phyloP scores from a whole-genome alignment of 2,888 invertebrate genomes.

The Allolobophora icterica region DNA sequence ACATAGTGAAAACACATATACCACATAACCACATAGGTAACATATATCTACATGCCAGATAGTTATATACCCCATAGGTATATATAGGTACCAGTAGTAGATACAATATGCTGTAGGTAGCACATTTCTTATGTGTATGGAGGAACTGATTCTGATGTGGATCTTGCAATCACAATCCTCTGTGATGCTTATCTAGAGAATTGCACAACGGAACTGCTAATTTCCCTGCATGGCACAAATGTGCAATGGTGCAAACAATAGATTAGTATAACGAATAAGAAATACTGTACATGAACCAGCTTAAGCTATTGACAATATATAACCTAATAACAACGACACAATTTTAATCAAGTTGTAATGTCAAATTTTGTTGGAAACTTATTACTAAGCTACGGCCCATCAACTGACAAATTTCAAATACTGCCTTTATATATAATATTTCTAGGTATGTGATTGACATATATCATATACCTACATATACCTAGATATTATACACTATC shows the following conservation, averaged over 20 bases:
- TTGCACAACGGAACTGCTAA: background rate
- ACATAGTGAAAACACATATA: conserved; percentile 17
- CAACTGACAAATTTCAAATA: conserved; percentile 14
- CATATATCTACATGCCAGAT: background rate
- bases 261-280: background rate
- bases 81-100: background rate
- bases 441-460: conserved; percentile 7
- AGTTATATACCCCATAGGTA: background rate
- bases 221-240: background rate
- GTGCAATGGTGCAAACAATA: background rate
- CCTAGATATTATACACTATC: conserved; percentile 11
- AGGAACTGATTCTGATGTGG: background rate
- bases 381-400: conserved; percentile 17
- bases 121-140: background rate
- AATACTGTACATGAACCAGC: background rate
- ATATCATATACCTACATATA: conserved; percentile 1
- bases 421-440: background rate
- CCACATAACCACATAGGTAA: background rate
- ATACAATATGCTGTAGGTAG: background rate
- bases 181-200: background rate
- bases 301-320: conserved; percentile 17
- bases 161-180: background rate
- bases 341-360: background rate
- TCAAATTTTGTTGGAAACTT: background rate
- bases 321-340: background rate